Percentiles rank a stretch among this genome's conserved stretches.
These are phyloP conservation scores for Antheraea assamensis DNA, from an alignment of 2,888 invertebrate species.

Conservation along the genomic window DNA sequence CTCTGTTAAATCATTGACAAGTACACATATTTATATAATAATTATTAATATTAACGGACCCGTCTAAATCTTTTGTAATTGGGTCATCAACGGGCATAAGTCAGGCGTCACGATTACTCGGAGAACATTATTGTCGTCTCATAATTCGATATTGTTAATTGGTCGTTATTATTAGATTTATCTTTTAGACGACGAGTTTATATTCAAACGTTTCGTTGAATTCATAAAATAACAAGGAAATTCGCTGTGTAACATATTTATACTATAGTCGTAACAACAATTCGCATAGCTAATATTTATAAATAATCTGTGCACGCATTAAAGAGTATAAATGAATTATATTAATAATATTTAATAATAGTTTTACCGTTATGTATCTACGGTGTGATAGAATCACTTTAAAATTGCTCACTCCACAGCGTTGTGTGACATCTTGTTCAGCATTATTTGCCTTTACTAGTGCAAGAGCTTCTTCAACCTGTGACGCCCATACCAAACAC, in stretches of 20 bases:
- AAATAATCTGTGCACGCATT: not conserved
- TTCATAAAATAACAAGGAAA: not conserved
- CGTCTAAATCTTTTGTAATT: conserved; percentile 22
- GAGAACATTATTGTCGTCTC: not conserved
- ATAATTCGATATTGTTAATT: conserved; percentile 5
- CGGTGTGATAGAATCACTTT: conserved; percentile 26
- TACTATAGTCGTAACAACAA: not conserved
- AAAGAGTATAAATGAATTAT: not conserved
- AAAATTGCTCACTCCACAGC: conserved; percentile 51
- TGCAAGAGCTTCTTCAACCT: conserved; percentile 30
- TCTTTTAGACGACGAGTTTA: not conserved
- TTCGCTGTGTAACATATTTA: not conserved
- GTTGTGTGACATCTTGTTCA: conserved; percentile 29
- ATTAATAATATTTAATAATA: conserved; percentile 14
- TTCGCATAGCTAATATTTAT: not conserved
- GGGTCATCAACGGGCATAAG: conserved; percentile 18
- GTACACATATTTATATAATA: not conserved
- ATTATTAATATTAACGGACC: conserved; percentile 14
- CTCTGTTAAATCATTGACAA: not conserved
- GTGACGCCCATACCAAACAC: conserved; percentile 51
- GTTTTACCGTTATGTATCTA: conserved; percentile 31
- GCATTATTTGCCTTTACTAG: conserved; percentile 30
- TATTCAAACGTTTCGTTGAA: not conserved
- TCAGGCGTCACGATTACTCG: conserved; percentile 13
- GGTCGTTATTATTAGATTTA: conserved; percentile 16